Percentiles rank a stretch among this genome's conserved stretches.
These are phyloP conservation scores for Corvus hawaiiensis DNA, from an alignment of 2,113 vertebrate species.

Conservation along the genomic window DNA sequence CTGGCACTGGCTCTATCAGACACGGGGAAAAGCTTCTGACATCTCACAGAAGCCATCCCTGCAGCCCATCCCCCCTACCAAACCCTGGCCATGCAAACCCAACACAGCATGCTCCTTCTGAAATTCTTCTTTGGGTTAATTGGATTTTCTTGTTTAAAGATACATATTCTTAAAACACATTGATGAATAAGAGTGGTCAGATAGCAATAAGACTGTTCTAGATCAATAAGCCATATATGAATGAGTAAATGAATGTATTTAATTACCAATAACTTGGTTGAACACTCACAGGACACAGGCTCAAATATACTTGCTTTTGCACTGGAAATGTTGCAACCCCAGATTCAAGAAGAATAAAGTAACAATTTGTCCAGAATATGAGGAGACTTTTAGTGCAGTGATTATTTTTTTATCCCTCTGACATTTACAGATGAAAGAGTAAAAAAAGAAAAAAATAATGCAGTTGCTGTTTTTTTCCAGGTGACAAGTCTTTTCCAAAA, in stretches of 20 bases:
- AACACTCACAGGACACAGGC: background rate
- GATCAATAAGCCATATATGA: background rate
- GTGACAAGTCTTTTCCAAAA: slow-evolving; percentile 1
- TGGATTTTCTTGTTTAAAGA: background rate
- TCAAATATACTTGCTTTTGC: background rate
- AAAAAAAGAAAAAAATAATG: background rate
- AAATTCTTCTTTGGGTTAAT: background rate
- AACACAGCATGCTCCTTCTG: background rate
- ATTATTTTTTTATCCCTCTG: background rate
- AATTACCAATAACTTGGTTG: background rate
- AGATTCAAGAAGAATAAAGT: background rate
- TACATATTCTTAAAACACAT: background rate
- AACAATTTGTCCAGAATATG: background rate
- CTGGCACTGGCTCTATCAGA: rapidly evolving
- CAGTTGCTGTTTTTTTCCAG: background rate
- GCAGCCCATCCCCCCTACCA: rapidly evolving
- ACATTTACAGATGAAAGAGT: background rate
- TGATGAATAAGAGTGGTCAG: background rate
- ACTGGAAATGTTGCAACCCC: background rate
- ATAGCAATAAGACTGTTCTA: background rate
- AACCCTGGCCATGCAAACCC: rapidly evolving
- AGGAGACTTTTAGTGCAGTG: background rate
- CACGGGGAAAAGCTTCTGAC: background rate
- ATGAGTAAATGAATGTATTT: background rate
- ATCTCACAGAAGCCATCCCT: background rate